Evolutionary conservation across 2,797 vertebrate genomes (phyloP), one percentile per base, ranked within the genome.

Genomic region (Mus minutoides): DNA sequence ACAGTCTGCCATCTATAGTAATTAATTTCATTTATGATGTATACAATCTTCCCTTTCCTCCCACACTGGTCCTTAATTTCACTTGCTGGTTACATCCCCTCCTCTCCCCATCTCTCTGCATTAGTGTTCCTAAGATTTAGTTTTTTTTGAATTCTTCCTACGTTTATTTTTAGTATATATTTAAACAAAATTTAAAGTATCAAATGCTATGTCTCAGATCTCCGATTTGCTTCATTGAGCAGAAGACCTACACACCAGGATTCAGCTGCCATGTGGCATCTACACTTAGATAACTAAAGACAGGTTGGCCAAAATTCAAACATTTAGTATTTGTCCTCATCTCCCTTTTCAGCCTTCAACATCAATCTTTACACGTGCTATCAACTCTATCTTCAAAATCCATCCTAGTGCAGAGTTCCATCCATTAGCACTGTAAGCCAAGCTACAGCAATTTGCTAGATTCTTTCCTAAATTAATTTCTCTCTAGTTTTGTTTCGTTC

Each of bases 231-330:
- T n/a, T n/a, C n/a, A n/a, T n/a, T n/a, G n/a, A n/a, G n/a, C n/a
- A n/a, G 52, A 60, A 91, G 82, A 93, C 26, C 71, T 80, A 49
- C 17, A 58, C 34, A 75, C 6, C n/a, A 89, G 37, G 31, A 91
- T 80, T 85, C 43, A 94, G 26, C n/a, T 69, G 8, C 22, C 71
- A 17, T 60, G 9, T 78, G 71, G 92, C 52, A 91, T 69, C 29
- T 88, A 37, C 24, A 77, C 54, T 95, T 88, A 56, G 64, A 90
- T 75, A n/a, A 88, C 43, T 92, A 79, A 89, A 94, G 19, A 13
- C 31, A 71, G 87, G 40, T 71, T 13, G 4, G 19, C 90, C 60
- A 84, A 64, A 84, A 64, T 11, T 64, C 10, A 89, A 69, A 60
- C 13, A 29, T 89, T 82, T 87, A 31, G 2, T 82, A 75, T 79